Base-by-base conservation (phyloP, 2,113 vertebrate species). In the Nanorana parkeri region DNA sequence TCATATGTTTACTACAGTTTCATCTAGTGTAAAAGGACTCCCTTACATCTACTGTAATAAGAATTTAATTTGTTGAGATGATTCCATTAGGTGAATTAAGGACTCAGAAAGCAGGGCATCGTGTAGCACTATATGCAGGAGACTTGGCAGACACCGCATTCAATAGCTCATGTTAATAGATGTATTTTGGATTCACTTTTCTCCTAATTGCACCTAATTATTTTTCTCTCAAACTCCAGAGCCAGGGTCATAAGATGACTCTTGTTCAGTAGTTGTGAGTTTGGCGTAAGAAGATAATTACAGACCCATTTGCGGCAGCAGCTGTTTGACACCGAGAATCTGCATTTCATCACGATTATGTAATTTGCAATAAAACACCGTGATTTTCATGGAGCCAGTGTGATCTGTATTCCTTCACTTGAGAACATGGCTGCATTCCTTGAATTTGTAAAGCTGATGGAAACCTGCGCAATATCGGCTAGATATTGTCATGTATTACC, bases 71-170 rank as follows among this genome's bases (percentile, higher is more conserved):
- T 68, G n/a, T 47, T 76, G 28, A 52, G 58, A 73, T 64, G 75
- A 81, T 74, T 67, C 47, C 64, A 83, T 76, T 83, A 68, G 21
- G 28, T 75, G 71, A 76, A 64, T 76, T 83, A 75, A 58, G 71
- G 64, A 29, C 28, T 56, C 66, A 54, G 16, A 71, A 75, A 75
- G 47, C 51, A 67, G 68, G 11, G 71, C 29, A 21, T 51, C 68
- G n/a, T 60, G 60, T 20, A 60, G 63, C 51, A 58, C 16, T 26
- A 74, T 82, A 65, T 52, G 52, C 51, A 81, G 24, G 55, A 63
- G 47, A 13, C 24, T 74, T 56, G 26, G 63, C 17, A 83, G 51
- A 67, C 5, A 56, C 11, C 41, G 52, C 67, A 67, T 66, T 55
- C 56, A 83, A 83, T 83, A 66, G 29, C 65, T 32, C 63, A 21